phyloP scores from a whole-genome alignment of 2,113 vertebrate genomes.

The Spea bombifrons region DNA sequence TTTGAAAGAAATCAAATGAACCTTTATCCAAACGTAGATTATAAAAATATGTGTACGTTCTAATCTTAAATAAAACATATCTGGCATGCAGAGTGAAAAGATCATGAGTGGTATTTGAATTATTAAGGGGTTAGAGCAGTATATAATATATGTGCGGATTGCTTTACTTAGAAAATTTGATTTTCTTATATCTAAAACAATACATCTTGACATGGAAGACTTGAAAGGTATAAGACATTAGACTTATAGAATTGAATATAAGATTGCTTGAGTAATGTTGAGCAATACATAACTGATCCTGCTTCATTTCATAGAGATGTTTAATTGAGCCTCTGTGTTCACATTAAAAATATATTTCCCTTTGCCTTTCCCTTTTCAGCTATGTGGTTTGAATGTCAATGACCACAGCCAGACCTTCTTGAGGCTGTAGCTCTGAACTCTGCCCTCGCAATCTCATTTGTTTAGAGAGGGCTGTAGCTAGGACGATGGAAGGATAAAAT shows the following conservation, averaged over 20 bases:
- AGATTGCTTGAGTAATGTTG: not conserved
- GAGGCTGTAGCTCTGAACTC: slow-evolving; percentile 11
- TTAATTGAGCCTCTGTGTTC: slow-evolving; percentile 12
- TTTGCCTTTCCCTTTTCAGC: slow-evolving; percentile 11
- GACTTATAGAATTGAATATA: too few species aligned
- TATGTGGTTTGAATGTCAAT: slow-evolving; percentile 19
- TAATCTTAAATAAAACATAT: slow-evolving; percentile 24
- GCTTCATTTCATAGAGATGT: slow-evolving; percentile 10
- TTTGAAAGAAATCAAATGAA: slow-evolving; percentile 13
- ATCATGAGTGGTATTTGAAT: not conserved
- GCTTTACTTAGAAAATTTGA: slow-evolving; percentile 8
- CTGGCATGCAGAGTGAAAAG: not conserved
- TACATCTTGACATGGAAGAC: not conserved
- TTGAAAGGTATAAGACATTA: not conserved
- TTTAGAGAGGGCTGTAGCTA: not conserved
- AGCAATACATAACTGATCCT: not conserved
- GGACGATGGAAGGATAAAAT: not conserved
- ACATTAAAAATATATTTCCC: slow-evolving; percentile 31
- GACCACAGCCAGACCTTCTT: not conserved
- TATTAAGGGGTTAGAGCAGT: slow-evolving; percentile 3
- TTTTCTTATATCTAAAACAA: slow-evolving; percentile 3
- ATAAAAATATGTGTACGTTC: slow-evolving; percentile 32
- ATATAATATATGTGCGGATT: not conserved
- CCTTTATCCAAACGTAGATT: slow-evolving; percentile 21
- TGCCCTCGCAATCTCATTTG: slow-evolving; percentile 10